phyloP scores from a whole-genome alignment of 1,140 invertebrate genomes.

The Dinoponera quadriceps region DNA sequence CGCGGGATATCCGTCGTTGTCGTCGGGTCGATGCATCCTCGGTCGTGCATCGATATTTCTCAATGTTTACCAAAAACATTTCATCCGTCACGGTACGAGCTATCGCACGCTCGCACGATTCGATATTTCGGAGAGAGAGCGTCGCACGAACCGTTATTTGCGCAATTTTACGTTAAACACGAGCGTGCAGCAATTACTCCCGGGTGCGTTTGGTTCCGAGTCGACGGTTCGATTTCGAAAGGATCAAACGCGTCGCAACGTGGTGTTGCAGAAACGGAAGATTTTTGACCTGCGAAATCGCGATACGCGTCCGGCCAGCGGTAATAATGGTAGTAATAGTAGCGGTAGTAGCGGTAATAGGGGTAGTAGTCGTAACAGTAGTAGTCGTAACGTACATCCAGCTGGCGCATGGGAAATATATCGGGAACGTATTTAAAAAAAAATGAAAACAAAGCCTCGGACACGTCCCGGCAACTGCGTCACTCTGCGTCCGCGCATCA shows the following conservation, averaged over 20 bases:
- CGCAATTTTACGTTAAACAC: constrained; percentile 24
- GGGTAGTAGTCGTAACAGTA: too few species aligned
- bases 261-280: not conserved
- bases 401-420: not conserved
- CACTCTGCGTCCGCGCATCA: not conserved
- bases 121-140: not conserved
- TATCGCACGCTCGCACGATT: too few species aligned
- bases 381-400: not conserved
- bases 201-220: constrained; percentile 6
- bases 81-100: not conserved
- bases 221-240: not conserved
- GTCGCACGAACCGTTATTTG: constrained; percentile 6
- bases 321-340: too few species aligned
- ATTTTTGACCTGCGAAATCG: not conserved
- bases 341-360: too few species aligned
- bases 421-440: constrained; percentile 13
- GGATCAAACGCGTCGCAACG: not conserved
- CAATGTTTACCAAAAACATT: constrained; percentile 44
- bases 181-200: constrained; percentile 5
- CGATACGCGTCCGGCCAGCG: not conserved
- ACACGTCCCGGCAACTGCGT: not conserved
- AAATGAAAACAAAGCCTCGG: not conserved
- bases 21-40: not conserved
- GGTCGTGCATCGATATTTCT: not conserved
- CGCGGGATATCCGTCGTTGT: not conserved